Conservation (phyloP, 2,888 invertebrate genomes). For the Philaethria dido region DNA sequence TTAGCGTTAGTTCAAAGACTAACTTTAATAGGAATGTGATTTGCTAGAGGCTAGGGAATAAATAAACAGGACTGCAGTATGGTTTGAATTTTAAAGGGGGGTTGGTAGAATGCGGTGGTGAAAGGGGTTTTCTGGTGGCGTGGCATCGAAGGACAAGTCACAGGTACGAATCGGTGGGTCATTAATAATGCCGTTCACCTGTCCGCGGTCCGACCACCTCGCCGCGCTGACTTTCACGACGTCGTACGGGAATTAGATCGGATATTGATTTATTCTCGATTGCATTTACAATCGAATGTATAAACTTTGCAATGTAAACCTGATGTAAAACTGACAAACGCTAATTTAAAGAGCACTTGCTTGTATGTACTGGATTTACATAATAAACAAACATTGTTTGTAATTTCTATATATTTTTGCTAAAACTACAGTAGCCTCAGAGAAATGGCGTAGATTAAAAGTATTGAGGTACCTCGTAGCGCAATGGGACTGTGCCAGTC, state of each 20-base stretch:
- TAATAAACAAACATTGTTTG: neutral
- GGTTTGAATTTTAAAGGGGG: constrained; percentile 39
- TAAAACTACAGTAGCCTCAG: too few species aligned
- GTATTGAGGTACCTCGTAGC: too few species aligned
- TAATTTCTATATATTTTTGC: too few species aligned
- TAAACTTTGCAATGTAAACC: constrained; percentile 22
- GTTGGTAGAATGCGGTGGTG: constrained; percentile 32
- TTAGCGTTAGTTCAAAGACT: constrained; percentile 50
- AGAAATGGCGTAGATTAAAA: too few species aligned
- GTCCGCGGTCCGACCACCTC: constrained; percentile 60
- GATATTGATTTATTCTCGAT: constrained; percentile 38
- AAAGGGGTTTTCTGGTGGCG: constrained; percentile 33
- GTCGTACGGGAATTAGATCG: constrained; percentile 39
- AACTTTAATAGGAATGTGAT: constrained; percentile 64
- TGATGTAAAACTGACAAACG: constrained; percentile 14
- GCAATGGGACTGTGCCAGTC: too few species aligned
- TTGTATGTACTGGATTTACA: neutral
- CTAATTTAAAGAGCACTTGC: constrained; percentile 16
- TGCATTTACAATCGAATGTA: constrained; percentile 36
- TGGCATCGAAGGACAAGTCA: constrained; percentile 41
- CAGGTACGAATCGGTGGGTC: constrained; percentile 56
- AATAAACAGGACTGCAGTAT: constrained; percentile 46
- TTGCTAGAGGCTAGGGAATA: constrained; percentile 47
- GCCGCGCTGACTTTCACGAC: constrained; percentile 46
- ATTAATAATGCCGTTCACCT: constrained; percentile 70